These are phyloP conservation scores for Callosobruchus maculatus DNA, from an alignment of 2,888 invertebrate species.

Conservation along the genomic window DNA sequence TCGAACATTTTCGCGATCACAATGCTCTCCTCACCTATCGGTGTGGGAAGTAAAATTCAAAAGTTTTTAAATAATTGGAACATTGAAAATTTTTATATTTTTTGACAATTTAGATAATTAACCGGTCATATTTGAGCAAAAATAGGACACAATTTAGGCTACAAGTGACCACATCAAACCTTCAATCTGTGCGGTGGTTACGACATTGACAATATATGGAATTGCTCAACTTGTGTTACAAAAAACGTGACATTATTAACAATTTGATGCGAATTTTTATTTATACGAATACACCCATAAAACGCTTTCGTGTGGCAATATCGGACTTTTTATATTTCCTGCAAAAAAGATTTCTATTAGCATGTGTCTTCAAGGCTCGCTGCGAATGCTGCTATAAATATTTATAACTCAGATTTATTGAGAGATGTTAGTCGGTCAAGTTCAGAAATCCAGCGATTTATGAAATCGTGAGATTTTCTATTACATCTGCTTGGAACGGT, in stretches of 20 bases:
- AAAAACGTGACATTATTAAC: neutral
- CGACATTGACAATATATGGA: neutral
- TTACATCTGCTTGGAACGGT: too few species aligned
- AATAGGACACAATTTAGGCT: neutral
- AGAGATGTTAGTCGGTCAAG: neutral
- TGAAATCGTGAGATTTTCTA: too few species aligned
- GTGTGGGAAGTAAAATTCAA: too few species aligned
- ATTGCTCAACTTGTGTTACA: neutral
- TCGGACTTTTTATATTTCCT: neutral
- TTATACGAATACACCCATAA: neutral
- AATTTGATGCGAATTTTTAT: neutral
- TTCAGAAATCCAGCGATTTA: neutral
- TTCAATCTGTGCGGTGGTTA: neutral
- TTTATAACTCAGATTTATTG: neutral
- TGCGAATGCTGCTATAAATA: neutral
- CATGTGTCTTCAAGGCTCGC: neutral
- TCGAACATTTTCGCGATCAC: too few species aligned
- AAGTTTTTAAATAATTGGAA: too few species aligned
- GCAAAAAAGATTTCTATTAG: neutral
- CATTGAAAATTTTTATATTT: too few species aligned
- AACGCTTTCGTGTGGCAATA: neutral
- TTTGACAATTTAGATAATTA: too few species aligned
- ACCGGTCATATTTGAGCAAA: too few species aligned
- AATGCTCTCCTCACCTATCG: too few species aligned
- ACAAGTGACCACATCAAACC: neutral